Conservation (phyloP, 1,140 invertebrate genomes). For the Hydropsyche tenuis region DNA sequence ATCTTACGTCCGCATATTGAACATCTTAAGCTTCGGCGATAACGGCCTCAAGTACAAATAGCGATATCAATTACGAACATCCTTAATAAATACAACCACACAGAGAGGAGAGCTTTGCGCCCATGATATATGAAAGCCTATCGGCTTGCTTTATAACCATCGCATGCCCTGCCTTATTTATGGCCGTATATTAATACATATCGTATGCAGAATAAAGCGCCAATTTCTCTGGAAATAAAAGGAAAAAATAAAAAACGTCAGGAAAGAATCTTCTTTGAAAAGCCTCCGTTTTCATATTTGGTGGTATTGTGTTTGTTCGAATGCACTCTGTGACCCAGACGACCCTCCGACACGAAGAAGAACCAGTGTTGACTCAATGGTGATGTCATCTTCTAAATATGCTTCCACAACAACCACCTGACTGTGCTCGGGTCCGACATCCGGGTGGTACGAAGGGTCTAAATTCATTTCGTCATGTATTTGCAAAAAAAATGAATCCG, state of each 20-base stretch:
- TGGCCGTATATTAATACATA: constrained; percentile 36
- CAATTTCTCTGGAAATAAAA: too few relatives aligned
- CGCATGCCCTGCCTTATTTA: constrained; percentile 37
- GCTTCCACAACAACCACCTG: not conserved
- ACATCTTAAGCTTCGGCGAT: constrained; percentile 1
- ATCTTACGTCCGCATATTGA: not conserved
- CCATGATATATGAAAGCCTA: constrained; percentile 38
- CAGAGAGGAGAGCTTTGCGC: constrained; percentile 21
- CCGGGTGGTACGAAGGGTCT: constrained; percentile 19
- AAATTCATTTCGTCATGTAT: not conserved
- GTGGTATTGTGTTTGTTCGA: not conserved
- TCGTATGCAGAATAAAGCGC: constrained; percentile 26
- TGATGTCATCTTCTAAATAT: constrained; percentile 12
- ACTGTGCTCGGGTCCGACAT: not conserved
- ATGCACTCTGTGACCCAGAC: not conserved
- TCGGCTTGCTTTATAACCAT: constrained; percentile 39
- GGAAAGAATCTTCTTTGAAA: too few relatives aligned
- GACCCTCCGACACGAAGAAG: constrained; percentile 10
- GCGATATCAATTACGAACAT: constrained; percentile 39
- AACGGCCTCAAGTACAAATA: constrained; percentile 26
- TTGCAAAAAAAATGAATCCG: too few relatives aligned
- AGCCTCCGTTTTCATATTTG: not conserved
- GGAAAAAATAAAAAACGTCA: too few relatives aligned
- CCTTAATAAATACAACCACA: constrained; percentile 39
- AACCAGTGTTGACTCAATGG: constrained; percentile 3